These are phyloP conservation scores for Myoxocephalus aenaeus DNA, from an alignment of 2,797 vertebrate genomes.

Conservation along the genomic window DNA sequence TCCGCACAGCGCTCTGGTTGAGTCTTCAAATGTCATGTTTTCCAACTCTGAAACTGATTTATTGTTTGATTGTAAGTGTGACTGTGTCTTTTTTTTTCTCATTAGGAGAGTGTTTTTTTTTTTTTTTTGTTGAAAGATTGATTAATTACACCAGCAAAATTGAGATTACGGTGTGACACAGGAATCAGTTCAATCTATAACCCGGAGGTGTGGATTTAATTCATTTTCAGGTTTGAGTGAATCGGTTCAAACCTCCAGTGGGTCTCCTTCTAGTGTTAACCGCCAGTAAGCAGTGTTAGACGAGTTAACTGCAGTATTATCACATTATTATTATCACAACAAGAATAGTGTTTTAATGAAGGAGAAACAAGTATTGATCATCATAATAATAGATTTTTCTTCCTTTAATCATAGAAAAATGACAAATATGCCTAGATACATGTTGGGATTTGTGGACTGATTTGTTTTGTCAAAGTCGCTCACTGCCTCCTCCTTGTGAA, in stretches of 20 bases:
- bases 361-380: conserved; percentile 48
- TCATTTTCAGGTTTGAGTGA: conserved; percentile 19
- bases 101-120: conserved; percentile 20
- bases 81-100: conserved; percentile 26
- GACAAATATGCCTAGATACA: conserved; percentile 21
- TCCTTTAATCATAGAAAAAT: conserved; percentile 33
- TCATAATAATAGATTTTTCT: conserved; percentile 30
- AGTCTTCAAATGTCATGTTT: conserved; percentile 37
- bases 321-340: conserved; percentile 27
- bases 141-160: conserved; percentile 78
- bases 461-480: conserved; percentile 44
- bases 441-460: conserved; percentile 30
- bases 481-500: conserved; percentile 57
- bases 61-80: conserved; percentile 27
- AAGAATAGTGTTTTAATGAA: conserved; percentile 52
- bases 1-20: conserved; percentile 19
- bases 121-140: conserved; percentile 26
- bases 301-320: conserved; percentile 39
- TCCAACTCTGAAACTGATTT: neutral
- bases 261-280: conserved; percentile 29
- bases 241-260: conserved; percentile 4
- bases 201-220: conserved; percentile 37
- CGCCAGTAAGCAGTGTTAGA: conserved; percentile 51
- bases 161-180: conserved; percentile 47
- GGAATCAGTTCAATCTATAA: conserved; percentile 36